phyloP scores from a whole-genome alignment of 2,797 vertebrate species.

The Paramormyrops hopkinsi region DNA sequence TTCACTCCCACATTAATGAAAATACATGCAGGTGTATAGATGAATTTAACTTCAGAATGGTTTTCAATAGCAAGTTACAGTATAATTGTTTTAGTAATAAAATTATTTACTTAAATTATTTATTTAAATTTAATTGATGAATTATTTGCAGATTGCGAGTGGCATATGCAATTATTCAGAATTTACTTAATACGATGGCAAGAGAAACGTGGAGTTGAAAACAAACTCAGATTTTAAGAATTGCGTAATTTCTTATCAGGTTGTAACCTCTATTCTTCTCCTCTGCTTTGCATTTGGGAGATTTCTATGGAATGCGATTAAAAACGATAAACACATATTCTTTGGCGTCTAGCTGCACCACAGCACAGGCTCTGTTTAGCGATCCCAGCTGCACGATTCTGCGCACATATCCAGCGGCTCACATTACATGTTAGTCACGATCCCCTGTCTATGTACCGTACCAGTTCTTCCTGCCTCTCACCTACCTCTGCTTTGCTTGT shows the following conservation, averaged over 20 bases:
- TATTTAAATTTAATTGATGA: background rate
- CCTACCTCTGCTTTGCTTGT: slow-evolving; percentile 8
- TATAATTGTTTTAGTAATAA: background rate
- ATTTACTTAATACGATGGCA: background rate
- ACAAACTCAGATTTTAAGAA: background rate
- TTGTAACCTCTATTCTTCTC: background rate
- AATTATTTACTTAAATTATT: background rate
- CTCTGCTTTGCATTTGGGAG: background rate
- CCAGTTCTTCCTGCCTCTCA: background rate
- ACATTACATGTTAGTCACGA: background rate
- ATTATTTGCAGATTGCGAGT: background rate
- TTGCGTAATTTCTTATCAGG: background rate
- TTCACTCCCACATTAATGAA: background rate
- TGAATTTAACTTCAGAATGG: background rate
- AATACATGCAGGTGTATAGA: background rate
- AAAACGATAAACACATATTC: background rate
- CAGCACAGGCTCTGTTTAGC: no score
- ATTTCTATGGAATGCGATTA: background rate
- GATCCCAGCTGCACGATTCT: no score
- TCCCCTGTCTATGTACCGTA: no score
- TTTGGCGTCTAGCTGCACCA: background rate
- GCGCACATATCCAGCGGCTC: background rate
- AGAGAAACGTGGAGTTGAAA: background rate
- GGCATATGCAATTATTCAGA: background rate
- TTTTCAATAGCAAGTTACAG: background rate